Base-by-base conservation (phyloP, 2,888 invertebrate genomes). In the Polietes domitor region DNA sequence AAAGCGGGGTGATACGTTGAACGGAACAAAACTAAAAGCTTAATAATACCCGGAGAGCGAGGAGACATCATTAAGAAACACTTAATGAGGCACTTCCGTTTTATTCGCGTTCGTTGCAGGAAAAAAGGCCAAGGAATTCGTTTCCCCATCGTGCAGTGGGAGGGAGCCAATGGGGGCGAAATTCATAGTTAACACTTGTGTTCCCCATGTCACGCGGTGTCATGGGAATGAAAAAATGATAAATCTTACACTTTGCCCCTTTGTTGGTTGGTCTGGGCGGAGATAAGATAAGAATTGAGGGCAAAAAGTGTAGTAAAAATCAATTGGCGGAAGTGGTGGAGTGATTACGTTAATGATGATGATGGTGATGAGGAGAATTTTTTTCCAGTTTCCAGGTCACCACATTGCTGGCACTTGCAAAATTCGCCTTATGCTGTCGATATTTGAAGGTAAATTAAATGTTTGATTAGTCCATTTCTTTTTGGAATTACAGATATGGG, bases 21-120 rank as follows among this genome's bases (percentile, higher is more conserved):
- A 24, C 68, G 43, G 68, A 68, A 68, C 41, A 43, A 19, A 68
- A 68, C 68, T 65, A 65, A 74, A 74, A 74, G 43, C 55, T 74
- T 74, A 58, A 53, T 41, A 58, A 10, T 37, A 28, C 61, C 28
- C 6, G 12, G 37, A 61, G 43, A 21, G 41, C 19, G 15, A 65
- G 68, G 84, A 87, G 86, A 87, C 87, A 87, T 87, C 87, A 86
- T 87, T 87, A 87, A 86, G 86, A 75, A 83, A 82, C 85, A 83
- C 85, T 86, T 87, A 87, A 87, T 87, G 87, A 86, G 83, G 85
- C 76, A 87, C 86, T 86, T 87, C 87, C 87, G 85, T 83, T 85
- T 43, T 73, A 65, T 43, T 75, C 72, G 65, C 68, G 58, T 43
- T 75, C 72, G 65, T 72, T 47, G 32, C 58, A 76, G 76, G 47